These are phyloP conservation scores for Prolemur simus DNA, from an alignment of 2,113 vertebrate species.

Conservation along the genomic window DNA sequence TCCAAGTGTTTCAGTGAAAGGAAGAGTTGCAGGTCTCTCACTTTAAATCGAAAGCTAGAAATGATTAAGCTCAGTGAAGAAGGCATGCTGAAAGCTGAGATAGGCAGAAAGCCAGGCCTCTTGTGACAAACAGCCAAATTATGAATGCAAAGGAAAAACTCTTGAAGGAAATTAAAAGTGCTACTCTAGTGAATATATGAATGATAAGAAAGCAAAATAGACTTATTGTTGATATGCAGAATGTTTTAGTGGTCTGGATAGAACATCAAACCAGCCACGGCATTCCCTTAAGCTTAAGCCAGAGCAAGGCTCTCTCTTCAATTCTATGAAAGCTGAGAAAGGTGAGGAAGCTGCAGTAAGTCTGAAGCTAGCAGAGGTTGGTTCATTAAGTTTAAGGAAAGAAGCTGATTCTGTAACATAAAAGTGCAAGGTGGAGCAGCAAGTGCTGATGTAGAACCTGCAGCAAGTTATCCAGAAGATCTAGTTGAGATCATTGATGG, in stretches of 20 bases:
- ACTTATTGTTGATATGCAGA: not conserved
- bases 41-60: not conserved
- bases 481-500: not conserved
- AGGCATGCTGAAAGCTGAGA: not conserved
- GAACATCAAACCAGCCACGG: not conserved
- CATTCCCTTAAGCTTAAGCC: not conserved
- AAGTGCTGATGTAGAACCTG: not conserved
- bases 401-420: not conserved
- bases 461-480: not conserved
- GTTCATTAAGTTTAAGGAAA: not conserved
- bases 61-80: not conserved
- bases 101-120: not conserved
- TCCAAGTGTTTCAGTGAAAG: not conserved
- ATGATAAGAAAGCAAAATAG: not conserved
- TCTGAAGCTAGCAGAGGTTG: not conserved
- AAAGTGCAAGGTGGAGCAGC: not conserved
- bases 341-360: not conserved
- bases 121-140: not conserved
- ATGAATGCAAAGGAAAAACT: not conserved
- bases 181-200: not conserved
- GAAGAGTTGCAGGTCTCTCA: not conserved
- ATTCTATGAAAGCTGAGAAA: not conserved
- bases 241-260: not conserved
- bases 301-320: not conserved
- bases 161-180: not conserved